These are phyloP conservation scores for Hirtodrosophila alboralis DNA, from an alignment of 2,888 invertebrate genomes.

Conservation along the genomic window DNA sequence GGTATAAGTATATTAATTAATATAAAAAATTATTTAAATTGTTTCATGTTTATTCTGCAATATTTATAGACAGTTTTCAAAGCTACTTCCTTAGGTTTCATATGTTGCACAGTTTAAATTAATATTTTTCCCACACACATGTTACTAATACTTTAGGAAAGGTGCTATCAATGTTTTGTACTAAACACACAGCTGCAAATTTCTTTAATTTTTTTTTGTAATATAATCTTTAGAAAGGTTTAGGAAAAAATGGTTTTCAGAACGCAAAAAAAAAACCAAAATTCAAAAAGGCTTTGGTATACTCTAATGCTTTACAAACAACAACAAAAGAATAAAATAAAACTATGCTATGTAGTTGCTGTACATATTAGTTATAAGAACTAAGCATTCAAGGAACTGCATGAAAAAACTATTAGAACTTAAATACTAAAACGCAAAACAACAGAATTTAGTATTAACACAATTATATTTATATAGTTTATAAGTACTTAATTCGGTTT, in stretches of 20 bases:
- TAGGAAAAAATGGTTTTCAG: slow-evolving; percentile 59
- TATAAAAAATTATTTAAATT: slow-evolving; percentile 1
- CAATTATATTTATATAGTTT: slow-evolving; percentile 15
- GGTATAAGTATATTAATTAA: slow-evolving; percentile 27
- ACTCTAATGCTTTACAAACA: slow-evolving; percentile 84
- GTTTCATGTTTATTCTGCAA: slow-evolving; percentile 15
- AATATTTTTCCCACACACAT: slow-evolving; percentile 14
- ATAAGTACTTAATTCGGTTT: slow-evolving; percentile 44
- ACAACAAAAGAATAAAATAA: slow-evolving; percentile 23
- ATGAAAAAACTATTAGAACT: slow-evolving; percentile 57
- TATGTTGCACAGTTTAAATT: slow-evolving; percentile 37
- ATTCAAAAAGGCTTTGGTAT: slow-evolving; percentile 84
- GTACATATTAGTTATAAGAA: slow-evolving; percentile 62
- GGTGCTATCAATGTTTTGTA: slow-evolving; percentile 70
- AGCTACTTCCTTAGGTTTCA: slow-evolving; percentile 44
- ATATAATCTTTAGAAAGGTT: slow-evolving; percentile 22
- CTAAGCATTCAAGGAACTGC: slow-evolving; percentile 58
- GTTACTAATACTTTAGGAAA: slow-evolving; percentile 39
- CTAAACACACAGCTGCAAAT: slow-evolving; percentile 36
- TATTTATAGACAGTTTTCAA: slow-evolving; percentile 15
- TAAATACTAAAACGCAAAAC: slow-evolving; percentile 50
- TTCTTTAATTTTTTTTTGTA: slow-evolving; percentile 21
- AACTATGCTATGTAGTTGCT: slow-evolving; percentile 51
- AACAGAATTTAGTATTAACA: slow-evolving; percentile 56
- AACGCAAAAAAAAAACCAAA: too few species aligned